These are phyloP conservation scores for Athetis lepigone DNA, from an alignment of 2,888 invertebrate genomes.

Conservation along the genomic window DNA sequence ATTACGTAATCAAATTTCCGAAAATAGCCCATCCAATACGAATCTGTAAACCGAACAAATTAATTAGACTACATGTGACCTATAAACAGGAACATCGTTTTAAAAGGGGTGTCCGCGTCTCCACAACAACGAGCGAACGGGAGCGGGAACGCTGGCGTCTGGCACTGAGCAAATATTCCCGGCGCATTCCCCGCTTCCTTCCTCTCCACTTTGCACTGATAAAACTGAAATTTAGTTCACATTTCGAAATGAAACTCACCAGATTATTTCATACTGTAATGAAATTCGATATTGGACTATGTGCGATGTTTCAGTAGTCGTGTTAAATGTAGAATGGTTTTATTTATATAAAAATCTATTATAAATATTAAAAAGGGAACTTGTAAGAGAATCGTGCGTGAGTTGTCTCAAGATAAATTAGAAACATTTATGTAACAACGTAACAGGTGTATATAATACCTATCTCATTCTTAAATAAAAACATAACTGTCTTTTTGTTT, in stretches of 20 bases:
- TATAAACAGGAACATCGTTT: constrained; percentile 49
- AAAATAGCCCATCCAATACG: constrained; percentile 23
- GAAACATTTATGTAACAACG: too few relatives aligned
- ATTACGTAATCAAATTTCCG: constrained; percentile 18
- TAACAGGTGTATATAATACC: too few relatives aligned
- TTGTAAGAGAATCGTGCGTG: too few relatives aligned
- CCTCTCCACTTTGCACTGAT: constrained; percentile 69
- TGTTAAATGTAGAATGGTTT: constrained; percentile 12
- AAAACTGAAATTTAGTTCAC: constrained; percentile 67
- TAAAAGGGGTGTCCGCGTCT: constrained; percentile 47
- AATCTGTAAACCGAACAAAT: constrained; percentile 40
- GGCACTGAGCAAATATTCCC: constrained; percentile 67
- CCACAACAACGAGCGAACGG: constrained; percentile 34
- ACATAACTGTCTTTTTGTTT: too few relatives aligned
- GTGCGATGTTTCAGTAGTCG: constrained; percentile 10
- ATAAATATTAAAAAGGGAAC: too few relatives aligned
- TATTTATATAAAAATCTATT: constrained; percentile 29
- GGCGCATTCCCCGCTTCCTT: constrained; percentile 69
- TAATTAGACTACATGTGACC: constrained; percentile 55
- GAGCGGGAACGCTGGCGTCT: constrained; percentile 46
- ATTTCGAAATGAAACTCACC: constrained; percentile 53
- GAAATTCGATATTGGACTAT: constrained; percentile 39
- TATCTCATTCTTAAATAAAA: too few relatives aligned
- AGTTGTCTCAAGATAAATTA: too few relatives aligned
- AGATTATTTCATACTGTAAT: constrained; percentile 48